A percentile compares a stretch with the other conserved stretches of the same genome.
phyloP scores from a whole-genome alignment of 2,797 vertebrate species.

The Danio choprae region DNA sequence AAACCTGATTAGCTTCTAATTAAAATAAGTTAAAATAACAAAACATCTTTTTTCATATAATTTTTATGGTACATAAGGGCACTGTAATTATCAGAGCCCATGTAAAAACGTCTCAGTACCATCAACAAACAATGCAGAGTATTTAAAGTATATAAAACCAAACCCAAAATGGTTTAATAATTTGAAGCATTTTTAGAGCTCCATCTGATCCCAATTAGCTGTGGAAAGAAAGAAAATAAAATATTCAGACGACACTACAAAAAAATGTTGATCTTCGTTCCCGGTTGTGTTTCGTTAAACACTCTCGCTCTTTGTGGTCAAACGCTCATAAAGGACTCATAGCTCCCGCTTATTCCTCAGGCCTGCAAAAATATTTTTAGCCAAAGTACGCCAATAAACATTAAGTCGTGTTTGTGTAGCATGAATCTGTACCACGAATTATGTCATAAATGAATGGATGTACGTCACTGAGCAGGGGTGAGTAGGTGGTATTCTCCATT shows the following conservation, averaged over 20 bases:
- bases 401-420: conserved; percentile 75
- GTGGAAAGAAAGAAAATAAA: conserved; percentile 37
- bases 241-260: conserved; percentile 28
- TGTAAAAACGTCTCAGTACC: neutral
- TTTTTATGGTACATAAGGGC: neutral
- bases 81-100: neutral
- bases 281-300: conserved; percentile 54
- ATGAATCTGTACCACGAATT: conserved; percentile 72
- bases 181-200: conserved; percentile 37
- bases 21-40: too few relatives aligned
- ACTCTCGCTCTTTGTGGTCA: conserved; percentile 59
- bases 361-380: conserved; percentile 64
- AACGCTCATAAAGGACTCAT: conserved; percentile 74
- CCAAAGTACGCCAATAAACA: conserved; percentile 68
- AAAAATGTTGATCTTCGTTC: conserved; percentile 65
- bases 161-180: conserved; percentile 28
- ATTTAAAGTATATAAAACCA: conserved; percentile 17
- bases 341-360: conserved; percentile 67
- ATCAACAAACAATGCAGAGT: neutral
- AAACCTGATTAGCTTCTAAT: too few relatives aligned
- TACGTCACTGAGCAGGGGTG: conserved; percentile 70
- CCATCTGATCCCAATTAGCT: conserved; percentile 35
- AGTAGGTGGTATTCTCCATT: conserved; percentile 78
- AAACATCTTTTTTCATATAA: too few relatives aligned
- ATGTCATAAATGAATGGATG: conserved; percentile 72